Base-by-base conservation (phyloP, 2,113 vertebrate genomes). In the Cranoglanis bouderius region DNA sequence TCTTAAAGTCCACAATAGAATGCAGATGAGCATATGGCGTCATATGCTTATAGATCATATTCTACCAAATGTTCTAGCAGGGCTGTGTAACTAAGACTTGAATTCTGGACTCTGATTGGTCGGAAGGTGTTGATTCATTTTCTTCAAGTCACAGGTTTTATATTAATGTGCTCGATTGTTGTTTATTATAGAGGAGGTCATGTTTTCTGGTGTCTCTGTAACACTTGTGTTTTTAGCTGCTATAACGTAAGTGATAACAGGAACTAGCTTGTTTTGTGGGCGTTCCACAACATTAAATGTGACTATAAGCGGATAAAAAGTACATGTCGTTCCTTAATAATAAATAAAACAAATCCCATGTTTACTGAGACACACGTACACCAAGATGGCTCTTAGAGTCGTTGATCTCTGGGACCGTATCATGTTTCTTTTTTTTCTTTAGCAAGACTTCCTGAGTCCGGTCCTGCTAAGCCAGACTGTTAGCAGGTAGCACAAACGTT, bases 31-130 rank as follows among this genome's bases (percentile, higher is more conserved):
- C 81, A 86, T 24, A 75, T 72, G 46, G 29, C 35, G 43, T 81
- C 49, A 67, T 46, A 14, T 24, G n/a, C 8, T 32, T 85, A 24
- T 49, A 67, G 61, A 32, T 67, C 8, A 12, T 61, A 43, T 84
- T 63, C 38, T 16, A 43, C 13, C 35, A 5, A 38, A 84, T 46
- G 35, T 53, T 2, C 21, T 8, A 67, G 43, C 43, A 12, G 24
- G 10, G 65, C 21, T 72, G 14, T 21, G 51, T 35, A n/a, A 32
- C 43, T 29, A 13, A 0, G n/a, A 67, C 35, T 6, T 14, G 26
- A 78, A 49, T 49, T 14, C 43, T 80, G 77, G 46, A 32, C 77
- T 80, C 77, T 80, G 77, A 80, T 80, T 80, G 77, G 75, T 78
- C 14, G 26, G 5, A 51, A n/a, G 6, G 2, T 32, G 26, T 32